A percentile compares a stretch with the other conserved stretches of the same genome.
Conservation (phyloP, 1,140 invertebrate species). For the Neodiprion fabricii region DNA sequence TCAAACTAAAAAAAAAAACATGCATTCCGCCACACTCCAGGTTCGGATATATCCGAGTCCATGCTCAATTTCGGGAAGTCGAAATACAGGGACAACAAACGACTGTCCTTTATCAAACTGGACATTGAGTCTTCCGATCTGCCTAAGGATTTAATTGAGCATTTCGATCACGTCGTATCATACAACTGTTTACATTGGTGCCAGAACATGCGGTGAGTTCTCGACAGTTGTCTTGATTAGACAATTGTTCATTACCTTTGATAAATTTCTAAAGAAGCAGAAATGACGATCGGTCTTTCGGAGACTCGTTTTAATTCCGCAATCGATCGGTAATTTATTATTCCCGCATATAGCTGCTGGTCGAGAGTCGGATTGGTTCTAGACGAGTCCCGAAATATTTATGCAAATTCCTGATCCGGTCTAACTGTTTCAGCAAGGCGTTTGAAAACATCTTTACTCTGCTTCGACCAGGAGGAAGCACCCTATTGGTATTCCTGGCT, state of each 20-base stretch:
- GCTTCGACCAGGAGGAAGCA: conserved; percentile 70
- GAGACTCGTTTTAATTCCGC: too few relatives aligned
- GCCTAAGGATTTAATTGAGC: conserved; percentile 57
- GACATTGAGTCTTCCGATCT: conserved; percentile 68
- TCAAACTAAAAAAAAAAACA: conserved; percentile 13
- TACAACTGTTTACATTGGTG: conserved; percentile 88
- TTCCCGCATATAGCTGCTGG: too few relatives aligned
- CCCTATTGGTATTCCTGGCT: conserved; percentile 73
- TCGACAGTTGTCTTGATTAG: conserved; percentile 18
- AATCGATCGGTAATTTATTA: too few relatives aligned
- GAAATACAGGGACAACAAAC: conserved; percentile 55
- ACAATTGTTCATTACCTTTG: not conserved
- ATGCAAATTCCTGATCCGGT: not conserved
- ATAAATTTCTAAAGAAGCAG: not conserved
- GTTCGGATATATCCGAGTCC: conserved; percentile 72
- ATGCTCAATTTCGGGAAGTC: conserved; percentile 74
- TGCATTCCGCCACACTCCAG: conserved; percentile 43
- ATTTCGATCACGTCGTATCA: conserved; percentile 77
- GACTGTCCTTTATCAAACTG: conserved; percentile 68
- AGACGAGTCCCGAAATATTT: too few relatives aligned
- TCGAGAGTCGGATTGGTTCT: too few relatives aligned
- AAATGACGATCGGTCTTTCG: not conserved
- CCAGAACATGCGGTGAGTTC: conserved; percentile 71
- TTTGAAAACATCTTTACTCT: conserved; percentile 72
- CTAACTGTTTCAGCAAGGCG: conserved; percentile 60